Percentiles rank a stretch among this genome's conserved stretches.
These are phyloP conservation scores for Neopipo cinnamomea DNA, from an alignment of 2,113 vertebrate species.

Conservation along the genomic window DNA sequence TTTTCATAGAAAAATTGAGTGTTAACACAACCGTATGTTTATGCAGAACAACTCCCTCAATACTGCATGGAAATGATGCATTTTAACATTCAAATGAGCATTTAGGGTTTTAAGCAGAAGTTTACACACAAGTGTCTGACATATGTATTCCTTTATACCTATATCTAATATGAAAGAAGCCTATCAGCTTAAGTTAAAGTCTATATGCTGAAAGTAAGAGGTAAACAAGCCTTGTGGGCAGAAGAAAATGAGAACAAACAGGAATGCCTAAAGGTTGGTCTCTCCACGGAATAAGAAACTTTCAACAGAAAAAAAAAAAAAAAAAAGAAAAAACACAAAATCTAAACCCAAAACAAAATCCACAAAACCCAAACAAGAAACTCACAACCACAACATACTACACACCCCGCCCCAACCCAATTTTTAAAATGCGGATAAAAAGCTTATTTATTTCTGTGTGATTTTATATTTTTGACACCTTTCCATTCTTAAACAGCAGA, in stretches of 20 bases:
- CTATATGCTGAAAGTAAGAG: background rate
- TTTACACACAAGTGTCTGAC: conserved; percentile 33
- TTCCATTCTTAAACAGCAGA: background rate
- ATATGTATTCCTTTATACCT: background rate
- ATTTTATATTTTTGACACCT: conserved; percentile 13
- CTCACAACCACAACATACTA: background rate
- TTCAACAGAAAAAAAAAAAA: background rate
- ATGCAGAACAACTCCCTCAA: background rate
- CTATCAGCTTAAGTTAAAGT: background rate
- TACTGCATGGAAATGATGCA: background rate
- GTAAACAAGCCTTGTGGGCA: background rate
- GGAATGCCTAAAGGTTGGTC: background rate
- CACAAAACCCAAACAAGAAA: background rate
- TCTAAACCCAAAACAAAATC: background rate
- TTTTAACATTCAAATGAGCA: conserved; percentile 24
- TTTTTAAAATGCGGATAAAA: background rate
- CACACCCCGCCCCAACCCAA: accelerated
- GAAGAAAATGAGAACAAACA: background rate
- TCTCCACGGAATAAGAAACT: background rate
- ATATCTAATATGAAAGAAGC: background rate
- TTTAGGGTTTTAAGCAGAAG: conserved; percentile 47
- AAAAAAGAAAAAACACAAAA: accelerated
- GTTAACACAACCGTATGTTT: background rate
- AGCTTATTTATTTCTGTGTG: background rate
- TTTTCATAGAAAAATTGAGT: background rate